phyloP scores from a whole-genome alignment of 2,888 invertebrate species.

The Amphipyra tragopoginis region DNA sequence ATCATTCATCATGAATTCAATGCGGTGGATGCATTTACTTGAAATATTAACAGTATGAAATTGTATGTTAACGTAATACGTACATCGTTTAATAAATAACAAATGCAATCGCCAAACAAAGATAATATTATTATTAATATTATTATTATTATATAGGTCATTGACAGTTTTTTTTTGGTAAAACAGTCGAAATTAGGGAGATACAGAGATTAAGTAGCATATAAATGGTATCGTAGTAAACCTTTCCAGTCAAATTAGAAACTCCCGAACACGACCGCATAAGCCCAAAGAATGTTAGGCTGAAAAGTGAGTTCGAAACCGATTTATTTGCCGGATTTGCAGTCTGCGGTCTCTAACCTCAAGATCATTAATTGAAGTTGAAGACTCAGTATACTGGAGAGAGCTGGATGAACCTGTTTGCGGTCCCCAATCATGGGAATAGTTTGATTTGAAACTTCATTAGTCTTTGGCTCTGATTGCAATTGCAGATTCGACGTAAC shows the following conservation, averaged over 20 bases:
- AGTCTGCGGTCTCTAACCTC: slow-evolving; percentile 66
- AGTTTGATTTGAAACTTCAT: slow-evolving; percentile 64
- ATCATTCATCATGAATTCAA: too few relatives aligned
- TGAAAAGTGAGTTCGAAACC: slow-evolving; percentile 61
- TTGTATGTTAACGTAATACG: too few relatives aligned
- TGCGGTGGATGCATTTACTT: too few relatives aligned
- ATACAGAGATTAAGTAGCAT: too few relatives aligned
- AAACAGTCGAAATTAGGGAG: too few relatives aligned
- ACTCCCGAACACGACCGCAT: slow-evolving; percentile 13
- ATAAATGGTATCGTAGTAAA: neutral
- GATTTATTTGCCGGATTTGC: slow-evolving; percentile 75
- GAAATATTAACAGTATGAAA: too few relatives aligned
- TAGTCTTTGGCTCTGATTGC: slow-evolving; percentile 55
- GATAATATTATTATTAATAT: too few relatives aligned
- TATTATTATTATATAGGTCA: too few relatives aligned
- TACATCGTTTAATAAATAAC: too few relatives aligned
- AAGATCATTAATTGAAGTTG: slow-evolving; percentile 75
- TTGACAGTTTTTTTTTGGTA: too few relatives aligned
- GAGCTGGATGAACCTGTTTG: slow-evolving; percentile 57
- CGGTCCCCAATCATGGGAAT: slow-evolving; percentile 55
- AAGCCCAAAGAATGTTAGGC: slow-evolving; percentile 40
- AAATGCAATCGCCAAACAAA: too few relatives aligned
- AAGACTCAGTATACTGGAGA: slow-evolving; percentile 56
- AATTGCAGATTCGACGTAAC: slow-evolving; percentile 46
- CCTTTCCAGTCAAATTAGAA: slow-evolving; percentile 25